phyloP scores from a whole-genome alignment of 2,797 vertebrate genomes.

The Amphiprion clarkii region DNA sequence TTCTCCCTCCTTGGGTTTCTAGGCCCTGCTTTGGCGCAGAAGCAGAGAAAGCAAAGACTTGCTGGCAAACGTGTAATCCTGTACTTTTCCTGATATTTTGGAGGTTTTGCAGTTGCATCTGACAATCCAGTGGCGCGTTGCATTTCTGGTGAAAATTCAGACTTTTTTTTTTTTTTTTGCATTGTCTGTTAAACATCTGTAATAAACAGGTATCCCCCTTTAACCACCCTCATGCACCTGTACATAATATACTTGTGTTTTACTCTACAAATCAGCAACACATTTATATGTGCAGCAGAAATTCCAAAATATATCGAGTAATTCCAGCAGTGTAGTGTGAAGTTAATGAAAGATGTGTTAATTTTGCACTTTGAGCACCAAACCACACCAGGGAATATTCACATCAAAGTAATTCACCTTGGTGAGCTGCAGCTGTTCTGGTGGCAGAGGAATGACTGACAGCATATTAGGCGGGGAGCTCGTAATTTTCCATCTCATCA shows the following conservation, averaged over 20 bases:
- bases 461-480: not conserved
- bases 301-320: too few species aligned
- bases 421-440: not conserved
- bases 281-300: not conserved
- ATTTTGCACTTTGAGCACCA: not conserved
- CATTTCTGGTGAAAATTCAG: not conserved
- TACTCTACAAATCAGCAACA: not conserved
- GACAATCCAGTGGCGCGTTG: not conserved
- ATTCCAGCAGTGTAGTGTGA: too few species aligned
- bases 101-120: not conserved
- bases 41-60: not conserved
- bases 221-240: not conserved
- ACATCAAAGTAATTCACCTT: not conserved
- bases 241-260: not conserved
- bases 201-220: not conserved
- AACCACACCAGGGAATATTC: not conserved
- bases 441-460: not conserved
- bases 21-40: slow-evolving; percentile 19
- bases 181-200: not conserved
- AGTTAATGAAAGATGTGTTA: not conserved
- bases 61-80: not conserved
- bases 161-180: not conserved
- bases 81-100: slow-evolving; percentile 9
- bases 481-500: not conserved
- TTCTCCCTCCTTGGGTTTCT: slow-evolving; percentile 8